Conservation (phyloP, 2,797 vertebrate species). For the Picus viridis region DNA sequence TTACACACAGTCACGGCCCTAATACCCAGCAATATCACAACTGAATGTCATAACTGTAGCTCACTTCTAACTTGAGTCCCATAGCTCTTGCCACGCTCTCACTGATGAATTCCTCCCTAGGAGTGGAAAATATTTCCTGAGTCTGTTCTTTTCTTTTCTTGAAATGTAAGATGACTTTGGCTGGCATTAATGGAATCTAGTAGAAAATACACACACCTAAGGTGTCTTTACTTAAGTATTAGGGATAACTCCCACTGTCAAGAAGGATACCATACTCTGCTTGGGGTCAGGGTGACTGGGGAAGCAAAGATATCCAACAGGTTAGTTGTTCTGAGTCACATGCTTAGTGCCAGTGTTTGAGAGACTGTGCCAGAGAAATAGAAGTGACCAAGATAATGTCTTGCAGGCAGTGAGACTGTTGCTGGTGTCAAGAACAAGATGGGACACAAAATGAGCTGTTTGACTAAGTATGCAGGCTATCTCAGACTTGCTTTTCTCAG, state of each 20-base stretch:
- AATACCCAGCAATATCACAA: neutral
- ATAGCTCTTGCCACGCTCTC: neutral
- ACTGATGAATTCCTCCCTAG: neutral
- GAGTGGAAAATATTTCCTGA: neutral
- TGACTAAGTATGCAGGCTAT: neutral
- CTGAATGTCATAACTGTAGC: neutral
- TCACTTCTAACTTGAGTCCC: neutral
- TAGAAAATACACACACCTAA: neutral
- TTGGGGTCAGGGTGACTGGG: neutral
- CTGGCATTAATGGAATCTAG: neutral
- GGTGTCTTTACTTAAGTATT: neutral
- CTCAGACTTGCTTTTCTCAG: neutral
- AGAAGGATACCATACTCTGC: neutral
- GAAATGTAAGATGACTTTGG: neutral
- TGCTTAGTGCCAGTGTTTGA: neutral
- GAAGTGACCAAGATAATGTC: neutral
- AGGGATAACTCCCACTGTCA: neutral
- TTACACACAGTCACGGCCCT: neutral
- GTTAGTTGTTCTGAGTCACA: neutral
- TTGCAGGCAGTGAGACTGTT: neutral
- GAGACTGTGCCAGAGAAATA: too few relatives aligned
- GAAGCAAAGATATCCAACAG: neutral
- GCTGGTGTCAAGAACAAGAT: neutral
- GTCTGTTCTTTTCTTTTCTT: neutral
- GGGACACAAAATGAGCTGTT: neutral